A percentile compares a stretch with the other conserved stretches of the same genome.
Evolutionary conservation across 1,140 invertebrate genomes (phyloP).

Genomic region (Adoxophyes honmai): DNA sequence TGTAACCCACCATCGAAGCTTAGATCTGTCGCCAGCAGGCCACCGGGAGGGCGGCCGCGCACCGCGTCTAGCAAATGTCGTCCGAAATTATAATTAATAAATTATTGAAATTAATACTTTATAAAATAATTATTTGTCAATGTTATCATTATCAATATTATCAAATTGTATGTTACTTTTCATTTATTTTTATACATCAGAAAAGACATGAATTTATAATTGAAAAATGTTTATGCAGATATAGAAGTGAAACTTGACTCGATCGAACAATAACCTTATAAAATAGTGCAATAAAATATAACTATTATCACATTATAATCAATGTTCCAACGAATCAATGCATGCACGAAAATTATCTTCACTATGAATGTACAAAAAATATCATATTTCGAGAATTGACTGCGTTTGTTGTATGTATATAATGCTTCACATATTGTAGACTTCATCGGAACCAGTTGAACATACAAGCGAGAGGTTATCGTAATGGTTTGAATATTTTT

Average conservation of each 20-base stretch:
- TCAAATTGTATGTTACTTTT: constrained; percentile 14
- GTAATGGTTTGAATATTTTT: constrained; percentile 33
- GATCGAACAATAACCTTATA: constrained; percentile 8
- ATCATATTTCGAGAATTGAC: constrained; percentile 33
- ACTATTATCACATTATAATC: constrained; percentile 4
- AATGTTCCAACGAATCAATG: constrained; percentile 13
- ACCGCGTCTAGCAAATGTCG: constrained; percentile 16
- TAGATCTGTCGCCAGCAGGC: constrained; percentile 30
- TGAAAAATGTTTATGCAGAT: background rate
- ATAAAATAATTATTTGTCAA: constrained; percentile 11
- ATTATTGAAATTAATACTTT: constrained; percentile 15
- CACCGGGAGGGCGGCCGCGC: background rate
- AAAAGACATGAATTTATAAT: constrained; percentile 1
- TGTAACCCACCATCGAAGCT: constrained; percentile 33
- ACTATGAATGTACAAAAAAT: constrained; percentile 21
- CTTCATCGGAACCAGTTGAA: background rate
- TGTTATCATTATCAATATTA: constrained; percentile 14
- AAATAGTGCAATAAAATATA: constrained; percentile 16
- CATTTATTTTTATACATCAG: constrained; percentile 12
- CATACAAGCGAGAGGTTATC: constrained; percentile 26
- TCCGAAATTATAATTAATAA: constrained; percentile 23
- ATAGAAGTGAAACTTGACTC: background rate
- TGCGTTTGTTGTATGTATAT: constrained; percentile 69
- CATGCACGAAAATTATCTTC: constrained; percentile 11
- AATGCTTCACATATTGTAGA: constrained; percentile 49